Evolutionary conservation across 2,888 invertebrate genomes (phyloP), one percentile per base, ranked within the genome.

Genomic region (Drosophila imparisetae): DNA sequence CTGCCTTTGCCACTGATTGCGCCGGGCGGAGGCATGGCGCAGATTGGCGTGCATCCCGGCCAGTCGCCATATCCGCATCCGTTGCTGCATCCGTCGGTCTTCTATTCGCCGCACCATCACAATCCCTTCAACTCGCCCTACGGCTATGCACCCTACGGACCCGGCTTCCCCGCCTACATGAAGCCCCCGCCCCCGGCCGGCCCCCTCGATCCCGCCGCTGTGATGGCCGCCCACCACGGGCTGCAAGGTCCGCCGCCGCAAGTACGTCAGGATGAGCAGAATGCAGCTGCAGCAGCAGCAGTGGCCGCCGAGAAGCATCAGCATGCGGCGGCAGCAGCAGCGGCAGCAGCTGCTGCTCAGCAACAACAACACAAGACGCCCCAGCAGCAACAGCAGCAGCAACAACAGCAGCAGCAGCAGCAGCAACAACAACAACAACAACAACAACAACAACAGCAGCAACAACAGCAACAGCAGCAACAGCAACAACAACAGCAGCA

Each of bases 51-150:
- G 94, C 96, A 96, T 92, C 95, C 96, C 8, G 95, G 96, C 3
- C 96, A 96, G 89, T 96, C 96, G 87, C 95, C 95, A 53, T 96
- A 96, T 73, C 95, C 95, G 3, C 95, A 95, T 85, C 95, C 95
- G 57, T 95, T 96, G 21, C 95, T 96, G 92, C 95, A 95, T 72
- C 94, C 95, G 0, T 95, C 94, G 53, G 94, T 96, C 92, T 96
- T 95, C 83, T 97, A 97, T 84, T 95, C 96, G 24, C 92, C 93
- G 67, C 96, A 96, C 90, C 96, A 96, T 91, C 96, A 96, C 92
- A 92, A 92, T 86, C 93, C 93, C 53, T 93, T 93, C 72, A 93
- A 93, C 72, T 92, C 93, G 15, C 96, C 96, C 6, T 96, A 96
- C 86, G 92, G 94, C 91, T 91, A 94, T 91, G 80, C 94, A 92